phyloP scores from a whole-genome alignment of 2,113 vertebrate genomes.

The Corythornis cristatus region DNA sequence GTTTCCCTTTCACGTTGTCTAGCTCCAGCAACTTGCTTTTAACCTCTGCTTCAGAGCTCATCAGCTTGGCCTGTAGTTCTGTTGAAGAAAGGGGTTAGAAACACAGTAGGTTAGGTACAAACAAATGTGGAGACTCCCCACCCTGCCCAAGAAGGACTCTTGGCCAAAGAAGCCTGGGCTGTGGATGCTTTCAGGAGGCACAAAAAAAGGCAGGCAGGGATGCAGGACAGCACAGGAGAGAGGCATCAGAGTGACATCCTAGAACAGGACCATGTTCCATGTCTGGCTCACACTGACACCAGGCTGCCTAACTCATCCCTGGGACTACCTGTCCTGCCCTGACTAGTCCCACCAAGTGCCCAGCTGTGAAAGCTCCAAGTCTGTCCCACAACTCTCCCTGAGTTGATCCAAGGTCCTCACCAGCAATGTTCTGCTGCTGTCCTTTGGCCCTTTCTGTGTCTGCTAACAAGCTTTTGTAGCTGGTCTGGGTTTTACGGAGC shows the following conservation, averaged over 20 bases:
- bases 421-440: slow-evolving; percentile 80
- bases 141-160: neutral
- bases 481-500: slow-evolving; percentile 83
- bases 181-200: neutral
- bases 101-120: neutral
- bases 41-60: slow-evolving; percentile 79
- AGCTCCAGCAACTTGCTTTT: slow-evolving; percentile 79
- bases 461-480: slow-evolving; percentile 78
- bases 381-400: neutral
- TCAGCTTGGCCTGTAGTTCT: slow-evolving; percentile 83
- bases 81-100: neutral
- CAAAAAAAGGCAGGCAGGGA: neutral
- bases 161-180: neutral
- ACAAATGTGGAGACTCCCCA: neutral
- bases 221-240: neutral
- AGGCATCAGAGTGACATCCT: neutral
- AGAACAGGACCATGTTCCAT: fast-evolving
- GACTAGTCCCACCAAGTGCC: neutral
- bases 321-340: neutral
- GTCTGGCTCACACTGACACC: neutral
- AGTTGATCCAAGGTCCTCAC: slow-evolving; percentile 51
- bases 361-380: neutral
- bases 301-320: neutral
- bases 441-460: slow-evolving; percentile 82
- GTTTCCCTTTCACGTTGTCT: slow-evolving; percentile 75